Conservation (phyloP, 2,797 vertebrate genomes). For the Cirrhinus molitorella region DNA sequence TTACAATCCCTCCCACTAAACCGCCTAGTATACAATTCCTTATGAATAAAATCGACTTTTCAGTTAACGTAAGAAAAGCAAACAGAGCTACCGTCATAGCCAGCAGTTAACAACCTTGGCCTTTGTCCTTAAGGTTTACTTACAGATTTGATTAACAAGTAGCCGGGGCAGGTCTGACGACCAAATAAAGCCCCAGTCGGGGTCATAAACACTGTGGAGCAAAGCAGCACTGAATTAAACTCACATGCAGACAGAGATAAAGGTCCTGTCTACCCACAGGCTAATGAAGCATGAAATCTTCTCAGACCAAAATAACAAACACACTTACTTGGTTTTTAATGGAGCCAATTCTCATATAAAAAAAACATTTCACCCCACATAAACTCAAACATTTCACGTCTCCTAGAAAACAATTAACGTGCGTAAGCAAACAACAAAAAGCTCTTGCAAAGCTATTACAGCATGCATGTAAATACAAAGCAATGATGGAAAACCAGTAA, state of each 20-base stretch:
- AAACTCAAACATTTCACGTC: constrained; percentile 21
- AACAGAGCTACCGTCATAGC: not conserved
- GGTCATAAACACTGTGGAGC: constrained; percentile 32
- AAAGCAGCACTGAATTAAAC: constrained; percentile 16
- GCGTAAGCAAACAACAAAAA: not conserved
- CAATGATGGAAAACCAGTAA: not conserved
- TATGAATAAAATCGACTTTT: not conserved
- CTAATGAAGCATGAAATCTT: constrained; percentile 39
- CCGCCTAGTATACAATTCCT: not conserved
- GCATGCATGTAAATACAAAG: not conserved
- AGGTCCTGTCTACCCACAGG: constrained; percentile 26
- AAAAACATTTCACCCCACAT: not conserved
- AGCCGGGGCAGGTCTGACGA: not conserved
- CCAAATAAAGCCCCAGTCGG: constrained; percentile 13
- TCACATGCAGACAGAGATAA: not conserved
- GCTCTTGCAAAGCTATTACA: constrained; percentile 3
- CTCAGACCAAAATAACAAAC: constrained; percentile 39
- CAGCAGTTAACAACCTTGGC: constrained; percentile 33
- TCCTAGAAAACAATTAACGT: not conserved
- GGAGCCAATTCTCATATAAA: not conserved
- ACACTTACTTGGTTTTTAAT: constrained; percentile 34
- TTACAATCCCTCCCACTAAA: not conserved
- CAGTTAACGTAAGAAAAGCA: not conserved
- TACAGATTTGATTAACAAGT: constrained; percentile 36
- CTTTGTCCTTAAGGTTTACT: constrained; percentile 32